Evolutionary conservation across 2,888 invertebrate genomes (phyloP), one percentile per base, ranked within the genome.

Genomic region (Balanococcus diminutus): DNA sequence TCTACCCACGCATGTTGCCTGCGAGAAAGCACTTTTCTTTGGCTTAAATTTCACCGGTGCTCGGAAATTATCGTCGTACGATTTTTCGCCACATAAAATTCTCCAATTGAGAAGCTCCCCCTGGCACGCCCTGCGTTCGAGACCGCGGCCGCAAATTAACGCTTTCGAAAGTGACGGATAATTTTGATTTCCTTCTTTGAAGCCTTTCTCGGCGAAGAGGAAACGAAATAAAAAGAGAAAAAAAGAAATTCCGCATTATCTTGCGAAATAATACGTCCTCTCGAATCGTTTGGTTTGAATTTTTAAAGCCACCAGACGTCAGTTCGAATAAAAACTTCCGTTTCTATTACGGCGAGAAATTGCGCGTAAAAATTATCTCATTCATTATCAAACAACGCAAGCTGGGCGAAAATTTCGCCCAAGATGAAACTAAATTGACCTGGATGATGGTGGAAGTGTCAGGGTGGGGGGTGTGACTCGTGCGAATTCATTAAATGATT

Each of bases 291-390:
- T 67, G 28, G 28, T 67, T 67, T 25, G 61, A 67, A 67, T 67
- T 67, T 67, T 67, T 67, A 67, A 67, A 67, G 61, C 25, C 61
- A 67, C 61, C 51, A n/a, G n/a, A n/a, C 61, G 61, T 67, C 61
- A 28, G 28, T 28, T 2, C 61, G 61, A 67, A 67, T 67, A 9
- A 67, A 67, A 67, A 67, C 9, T 67, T 67, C 25, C 61, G 28
- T 67, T 67, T 67, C 61, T 67, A 67, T 67, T 67, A 67, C 28
- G 61, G 25, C 28, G 25, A 0, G 61, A 67, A 67, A 67, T 67
- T 67, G 28, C 61, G 61, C 61, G 61, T 28, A 67, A 28, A 67
- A 67, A 67, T 67, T 67, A 25, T 2, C 61, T 67, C 61, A 14
- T 25, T 67, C 61, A 28, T 61, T 61, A 61, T 61, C 22, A 56